A percentile compares a stretch with the other conserved stretches of the same genome.
These are phyloP conservation scores for Drosophila mojavensis DNA, from an alignment of 1,140 invertebrate species.

Conservation along the genomic window DNA sequence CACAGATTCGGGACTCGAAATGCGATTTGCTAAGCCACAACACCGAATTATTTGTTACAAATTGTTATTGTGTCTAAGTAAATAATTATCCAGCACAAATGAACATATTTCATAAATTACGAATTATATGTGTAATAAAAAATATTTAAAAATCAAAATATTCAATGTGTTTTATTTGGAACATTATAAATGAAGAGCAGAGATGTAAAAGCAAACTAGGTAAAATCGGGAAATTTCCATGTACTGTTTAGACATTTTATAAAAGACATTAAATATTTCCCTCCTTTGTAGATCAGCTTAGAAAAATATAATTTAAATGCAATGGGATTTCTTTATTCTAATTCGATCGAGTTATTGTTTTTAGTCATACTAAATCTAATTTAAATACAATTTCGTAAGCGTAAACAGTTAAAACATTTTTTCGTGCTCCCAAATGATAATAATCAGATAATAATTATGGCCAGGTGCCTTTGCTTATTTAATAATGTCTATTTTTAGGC, in stretches of 20 bases:
- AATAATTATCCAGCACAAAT: slow-evolving; percentile 34
- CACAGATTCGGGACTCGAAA: slow-evolving; percentile 51
- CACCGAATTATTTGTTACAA: slow-evolving; percentile 26
- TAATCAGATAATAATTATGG: too few species aligned
- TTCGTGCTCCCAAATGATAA: too few species aligned
- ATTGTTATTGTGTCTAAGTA: slow-evolving; percentile 30
- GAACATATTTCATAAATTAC: slow-evolving; percentile 33
- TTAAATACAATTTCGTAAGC: too few species aligned
- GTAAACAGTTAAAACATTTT: too few species aligned
- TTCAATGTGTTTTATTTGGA: neutral
- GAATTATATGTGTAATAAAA: slow-evolving; percentile 51
- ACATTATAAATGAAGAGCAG: neutral
- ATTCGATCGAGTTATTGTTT: too few species aligned
- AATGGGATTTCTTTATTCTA: too few species aligned
- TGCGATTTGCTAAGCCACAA: slow-evolving; percentile 10
- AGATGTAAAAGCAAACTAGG: neutral
- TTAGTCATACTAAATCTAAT: too few species aligned
- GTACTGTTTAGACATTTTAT: too few species aligned
- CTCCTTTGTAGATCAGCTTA: too few species aligned
- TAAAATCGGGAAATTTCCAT: neutral
- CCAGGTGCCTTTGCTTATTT: too few species aligned
- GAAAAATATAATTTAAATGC: too few species aligned
- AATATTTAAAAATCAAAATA: slow-evolving; percentile 9
- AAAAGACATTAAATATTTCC: too few species aligned
- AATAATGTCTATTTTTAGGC: slow-evolving; percentile 12